Base-by-base conservation (phyloP, 1,140 invertebrate species). In the Lordiphosa clarofinis region DNA sequence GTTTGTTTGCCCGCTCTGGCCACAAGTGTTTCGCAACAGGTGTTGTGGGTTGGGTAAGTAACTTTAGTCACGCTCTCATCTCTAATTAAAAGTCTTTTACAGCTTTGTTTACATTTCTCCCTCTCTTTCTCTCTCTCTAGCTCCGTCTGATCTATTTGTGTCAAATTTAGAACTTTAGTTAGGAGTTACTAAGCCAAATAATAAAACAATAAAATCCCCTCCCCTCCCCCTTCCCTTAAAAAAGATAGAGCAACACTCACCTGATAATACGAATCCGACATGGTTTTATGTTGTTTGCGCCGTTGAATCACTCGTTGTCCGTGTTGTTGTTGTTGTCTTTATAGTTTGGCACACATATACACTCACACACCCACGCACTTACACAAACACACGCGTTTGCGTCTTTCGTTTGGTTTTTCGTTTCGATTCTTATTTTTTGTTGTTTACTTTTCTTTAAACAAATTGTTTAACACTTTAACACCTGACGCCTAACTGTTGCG, bases 201-300 rank as follows among this genome's bases (percentile, higher is more conserved):
- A 15, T 15, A 15, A 15, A 15, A 24, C 31, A 56, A 47, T 66
- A 56, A 44, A 43, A 35, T 33, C 43, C 47, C 49, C 31, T 15
- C 33, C 46, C 24, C 46, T 15, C 40, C 44, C 40, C n/a, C n/a
- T n/a, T n/a, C n/a, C n/a, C n/a, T n/a, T n/a, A n/a, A n/a, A n/a
- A 44, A 39, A 24, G 35, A 49, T 15, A 46, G 15, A 46, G 37
- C n/a, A 21, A 46, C 33, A 62, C 78, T 82, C 64, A 82, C 78
- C 78, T 82, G 78, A 82, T 82, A 82, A 82, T 82, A 84, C 52
- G 78, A 82, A 84, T 82, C 78, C 78, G 76, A 84, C 76, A 82
- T 82, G 73, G 74, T 82, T 73, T 33, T 68, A 60, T 69, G 37
- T 68, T 46, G 63, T 66, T 58, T 58, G 43, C 53, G 54, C 39